A percentile compares a stretch with the other conserved stretches of the same genome.
These are phyloP conservation scores for Astropecten irregularis DNA, from an alignment of 53 echinoderm and acorn worm genomes.

Conservation along the genomic window DNA sequence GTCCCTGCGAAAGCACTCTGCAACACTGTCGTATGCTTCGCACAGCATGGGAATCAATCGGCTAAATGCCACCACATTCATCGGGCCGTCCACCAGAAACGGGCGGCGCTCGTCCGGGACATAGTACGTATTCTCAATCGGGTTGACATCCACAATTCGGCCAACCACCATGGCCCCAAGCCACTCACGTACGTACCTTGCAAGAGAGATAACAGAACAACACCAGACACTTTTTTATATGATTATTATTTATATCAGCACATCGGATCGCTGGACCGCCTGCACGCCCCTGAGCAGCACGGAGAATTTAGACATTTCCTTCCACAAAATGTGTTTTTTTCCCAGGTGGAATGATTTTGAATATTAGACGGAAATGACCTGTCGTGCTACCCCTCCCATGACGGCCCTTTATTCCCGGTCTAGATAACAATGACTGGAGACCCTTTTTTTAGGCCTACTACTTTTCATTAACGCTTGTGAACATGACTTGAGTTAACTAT, in stretches of 20 bases:
- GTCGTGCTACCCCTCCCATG: not conserved
- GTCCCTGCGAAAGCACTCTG: constrained; percentile 81
- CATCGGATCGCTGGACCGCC: too few species aligned
- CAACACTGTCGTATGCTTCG: constrained; percentile 67
- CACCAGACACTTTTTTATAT: too few species aligned
- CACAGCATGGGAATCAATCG: constrained; percentile 63
- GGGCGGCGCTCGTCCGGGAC: constrained; percentile 78
- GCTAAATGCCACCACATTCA: constrained; percentile 76
- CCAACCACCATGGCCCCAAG: constrained; percentile 90
- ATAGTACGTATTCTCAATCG: constrained; percentile 77
- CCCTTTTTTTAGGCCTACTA: too few species aligned
- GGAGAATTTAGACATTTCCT: too few species aligned
- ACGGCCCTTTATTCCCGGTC: too few species aligned
- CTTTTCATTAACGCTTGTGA: too few species aligned
- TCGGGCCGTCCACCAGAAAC: constrained; percentile 83
- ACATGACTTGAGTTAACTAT: too few species aligned
- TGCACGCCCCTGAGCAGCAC: too few species aligned
- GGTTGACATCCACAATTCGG: constrained; percentile 82
- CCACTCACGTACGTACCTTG: constrained; percentile 95
- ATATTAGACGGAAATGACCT: not conserved
- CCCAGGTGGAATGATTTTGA: too few species aligned
- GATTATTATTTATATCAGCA: too few species aligned
- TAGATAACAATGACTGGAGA: too few species aligned
- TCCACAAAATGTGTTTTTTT: too few species aligned
- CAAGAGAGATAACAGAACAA: not conserved